Percentiles rank a stretch among this genome's conserved stretches.
These are phyloP conservation scores for Ptychobarbus kaznakovi DNA, from an alignment of 2,797 vertebrate genomes.

Conservation along the genomic window DNA sequence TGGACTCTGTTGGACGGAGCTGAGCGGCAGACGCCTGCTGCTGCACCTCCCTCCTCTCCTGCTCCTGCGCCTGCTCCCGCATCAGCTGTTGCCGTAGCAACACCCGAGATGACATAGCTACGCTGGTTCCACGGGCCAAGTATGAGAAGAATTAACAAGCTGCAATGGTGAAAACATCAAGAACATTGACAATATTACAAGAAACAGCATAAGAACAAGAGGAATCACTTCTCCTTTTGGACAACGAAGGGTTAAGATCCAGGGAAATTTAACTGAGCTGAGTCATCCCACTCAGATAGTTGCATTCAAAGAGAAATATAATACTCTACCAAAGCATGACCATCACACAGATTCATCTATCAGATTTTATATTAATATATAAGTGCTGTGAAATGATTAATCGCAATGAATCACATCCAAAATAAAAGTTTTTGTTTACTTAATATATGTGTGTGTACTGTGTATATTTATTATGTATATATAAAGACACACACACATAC, in stretches of 20 bases:
- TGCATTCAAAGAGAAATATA: conserved; percentile 1
- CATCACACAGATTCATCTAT: not conserved
- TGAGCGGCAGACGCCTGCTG: conserved; percentile 81
- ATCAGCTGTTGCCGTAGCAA: conserved; percentile 92
- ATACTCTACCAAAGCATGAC: not conserved
- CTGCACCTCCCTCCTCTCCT: conserved; percentile 87
- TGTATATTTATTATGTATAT: too few relatives aligned
- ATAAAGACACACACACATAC: too few relatives aligned
- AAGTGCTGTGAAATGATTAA: too few relatives aligned
- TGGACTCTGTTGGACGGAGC: conserved; percentile 75
- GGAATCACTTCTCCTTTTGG: conserved; percentile 15
- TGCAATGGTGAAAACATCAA: conserved; percentile 5
- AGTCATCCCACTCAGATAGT: conserved; percentile 32
- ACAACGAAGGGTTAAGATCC: conserved; percentile 11
- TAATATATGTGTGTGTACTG: too few relatives aligned
- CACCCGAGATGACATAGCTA: conserved; percentile 84
- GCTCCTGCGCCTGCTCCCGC: conserved; percentile 90
- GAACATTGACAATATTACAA: not conserved
- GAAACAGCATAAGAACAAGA: not conserved
- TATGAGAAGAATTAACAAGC: conserved; percentile 59
- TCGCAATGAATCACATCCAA: too few relatives aligned
- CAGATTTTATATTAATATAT: not conserved
- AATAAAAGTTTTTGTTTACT: too few relatives aligned
- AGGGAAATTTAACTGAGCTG: not conserved
- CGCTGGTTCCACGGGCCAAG: conserved; percentile 30